Percentiles rank a stretch among this genome's conserved stretches.
Conservation (phyloP, 2,797 vertebrate genomes). For the Vespertilio murinus region DNA sequence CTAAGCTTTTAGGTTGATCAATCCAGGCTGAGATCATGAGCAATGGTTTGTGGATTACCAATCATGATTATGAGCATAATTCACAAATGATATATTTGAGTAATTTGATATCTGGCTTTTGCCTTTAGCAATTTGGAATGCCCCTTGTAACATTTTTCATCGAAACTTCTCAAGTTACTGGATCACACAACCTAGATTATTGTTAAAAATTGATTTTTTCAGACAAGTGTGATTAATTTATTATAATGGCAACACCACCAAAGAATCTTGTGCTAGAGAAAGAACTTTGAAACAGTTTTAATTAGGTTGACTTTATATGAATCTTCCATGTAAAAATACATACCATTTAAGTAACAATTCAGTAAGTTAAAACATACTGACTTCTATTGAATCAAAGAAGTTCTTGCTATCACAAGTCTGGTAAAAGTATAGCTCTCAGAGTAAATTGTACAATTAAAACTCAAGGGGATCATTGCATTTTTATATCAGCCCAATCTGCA, state of each 20-base stretch:
- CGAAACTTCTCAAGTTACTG: not conserved
- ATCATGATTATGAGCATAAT: not conserved
- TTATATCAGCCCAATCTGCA: not conserved
- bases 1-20: not conserved
- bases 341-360: not conserved
- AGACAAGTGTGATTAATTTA: not conserved
- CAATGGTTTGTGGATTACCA: not conserved
- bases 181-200: not conserved
- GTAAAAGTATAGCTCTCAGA: not conserved
- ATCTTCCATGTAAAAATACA: not conserved
- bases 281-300: not conserved
- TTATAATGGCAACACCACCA: not conserved
- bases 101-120: not conserved
- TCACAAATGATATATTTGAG: not conserved
- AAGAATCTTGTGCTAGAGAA: not conserved
- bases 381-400: not conserved
- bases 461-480: constrained; percentile 25
- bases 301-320: not conserved
- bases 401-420: not conserved
- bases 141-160: not conserved
- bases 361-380: not conserved
- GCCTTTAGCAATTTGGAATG: not conserved
- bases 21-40: not conserved
- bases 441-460: not conserved
- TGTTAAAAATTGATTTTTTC: not conserved